These are phyloP conservation scores for Natator depressus DNA, from an alignment of 2,113 vertebrate species.

Conservation along the genomic window DNA sequence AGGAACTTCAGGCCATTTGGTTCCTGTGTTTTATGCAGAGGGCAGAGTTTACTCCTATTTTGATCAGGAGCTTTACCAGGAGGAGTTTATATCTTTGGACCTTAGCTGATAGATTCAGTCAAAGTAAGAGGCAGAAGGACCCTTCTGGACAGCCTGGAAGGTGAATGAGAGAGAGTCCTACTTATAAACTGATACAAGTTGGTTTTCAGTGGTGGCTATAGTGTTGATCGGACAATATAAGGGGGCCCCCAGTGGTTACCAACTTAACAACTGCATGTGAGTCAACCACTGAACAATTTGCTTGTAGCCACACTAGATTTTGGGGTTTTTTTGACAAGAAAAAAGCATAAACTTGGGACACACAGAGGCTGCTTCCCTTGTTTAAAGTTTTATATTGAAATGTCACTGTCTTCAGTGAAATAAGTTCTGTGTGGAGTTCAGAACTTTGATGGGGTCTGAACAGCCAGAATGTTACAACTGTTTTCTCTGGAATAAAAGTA, in stretches of 20 bases:
- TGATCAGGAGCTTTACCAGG: constrained; percentile 47
- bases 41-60: constrained; percentile 61
- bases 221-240: constrained; percentile 76
- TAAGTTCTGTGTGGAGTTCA: neutral
- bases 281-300: constrained; percentile 73
- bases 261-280: constrained; percentile 76
- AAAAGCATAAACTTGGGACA: constrained; percentile 73
- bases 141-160: constrained; percentile 68
- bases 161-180: constrained; percentile 68
- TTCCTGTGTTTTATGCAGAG: constrained; percentile 45
- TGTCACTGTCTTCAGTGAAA: constrained; percentile 35
- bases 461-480: neutral
- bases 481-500: neutral
- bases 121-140: constrained; percentile 63
- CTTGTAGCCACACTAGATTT: constrained; percentile 73
- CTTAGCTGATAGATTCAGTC: constrained; percentile 74
- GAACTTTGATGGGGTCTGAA: neutral
- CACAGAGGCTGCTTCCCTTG: constrained; percentile 59
- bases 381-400: constrained; percentile 65
- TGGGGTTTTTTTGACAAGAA: constrained; percentile 76
- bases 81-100: constrained; percentile 65
- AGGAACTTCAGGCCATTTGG: constrained; percentile 67
- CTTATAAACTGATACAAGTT: constrained; percentile 79
- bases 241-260: constrained; percentile 71
- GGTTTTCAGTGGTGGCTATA: constrained; percentile 72